Evolutionary conservation across 2,113 vertebrate genomes (phyloP), one percentile per base, ranked within the genome.

Genomic region (Anthoscopus minutus): DNA sequence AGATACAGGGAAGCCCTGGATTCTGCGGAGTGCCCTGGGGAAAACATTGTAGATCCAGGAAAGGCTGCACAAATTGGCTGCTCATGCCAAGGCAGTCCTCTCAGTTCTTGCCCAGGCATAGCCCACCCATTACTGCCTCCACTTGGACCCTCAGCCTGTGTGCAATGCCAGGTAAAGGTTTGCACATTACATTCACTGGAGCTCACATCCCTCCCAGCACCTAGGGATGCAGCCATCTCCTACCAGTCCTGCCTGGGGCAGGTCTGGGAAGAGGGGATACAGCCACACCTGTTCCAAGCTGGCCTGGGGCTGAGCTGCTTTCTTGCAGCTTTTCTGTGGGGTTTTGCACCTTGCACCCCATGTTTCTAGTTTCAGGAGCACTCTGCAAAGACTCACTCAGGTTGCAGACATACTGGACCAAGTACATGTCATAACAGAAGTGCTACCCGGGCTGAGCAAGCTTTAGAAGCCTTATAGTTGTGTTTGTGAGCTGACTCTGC

Each of bases 101-200:
- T 51, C 4, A 2, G 50, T 5, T 73, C 37, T 74, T 47, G 30
- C 67, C 58, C 89, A 70, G 42, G 35, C 4, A 2, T 1, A 69
- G 64, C 31, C 69, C 57, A 56, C 15, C 38, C 13, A 3, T 38
- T 21, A 7, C 42, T 78, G 64, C 19, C 35, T 89, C 35, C n/a
- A 27, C 38, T 81, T 38, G 64, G 76, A 78, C 47, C 27, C 33
- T 24, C 11, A 81, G 54, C 37, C 45, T 45, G 24, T 25, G 50
- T 30, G 47, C 76, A 69, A n/a, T 4, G 23, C 31, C 31, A 73
- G 13, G 48, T 16, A 28, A 27, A 58, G 48, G 42, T 57, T 14
- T 83, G 54, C 44, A 80, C 33, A 1, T 24, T 11, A 23, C 1
- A 4, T 37, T 53, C 1, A 4, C 54, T 45, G 0, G 5, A 57